Evolutionary conservation across 2,888 invertebrate genomes (phyloP).

Genomic region (Pyralis farinalis): DNA sequence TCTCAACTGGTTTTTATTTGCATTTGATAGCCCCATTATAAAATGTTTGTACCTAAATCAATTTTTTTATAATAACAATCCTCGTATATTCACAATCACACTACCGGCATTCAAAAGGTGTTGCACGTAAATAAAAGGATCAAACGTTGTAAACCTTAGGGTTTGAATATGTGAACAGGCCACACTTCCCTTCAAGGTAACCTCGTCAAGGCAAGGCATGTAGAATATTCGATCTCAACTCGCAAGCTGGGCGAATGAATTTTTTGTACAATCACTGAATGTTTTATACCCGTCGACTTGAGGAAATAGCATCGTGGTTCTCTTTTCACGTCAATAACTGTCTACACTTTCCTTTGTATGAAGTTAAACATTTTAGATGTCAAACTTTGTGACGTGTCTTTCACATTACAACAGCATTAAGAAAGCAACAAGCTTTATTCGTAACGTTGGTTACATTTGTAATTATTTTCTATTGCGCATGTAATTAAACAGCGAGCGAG

Average conservation of each 20-base stretch:
- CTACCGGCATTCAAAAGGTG: background rate
- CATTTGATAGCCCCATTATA: no score
- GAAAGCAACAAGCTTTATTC: no score
- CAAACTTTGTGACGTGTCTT: no score
- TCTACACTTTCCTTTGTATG: background rate
- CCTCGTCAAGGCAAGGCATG: conserved; percentile 22
- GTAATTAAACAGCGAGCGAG: no score
- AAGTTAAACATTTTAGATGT: no score
- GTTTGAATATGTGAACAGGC: conserved; percentile 15
- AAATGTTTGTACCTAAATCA: no score
- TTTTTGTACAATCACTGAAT: conserved; percentile 38
- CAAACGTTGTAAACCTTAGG: conserved; percentile 13
- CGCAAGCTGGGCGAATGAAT: conserved; percentile 33
- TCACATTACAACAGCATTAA: no score
- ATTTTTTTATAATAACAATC: no score
- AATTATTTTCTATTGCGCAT: no score
- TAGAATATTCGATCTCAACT: conserved; percentile 34
- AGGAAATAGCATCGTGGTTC: conserved; percentile 24
- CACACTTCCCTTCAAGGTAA: conserved; percentile 15
- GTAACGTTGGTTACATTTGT: no score
- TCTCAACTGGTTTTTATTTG: no score
- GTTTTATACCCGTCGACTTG: conserved; percentile 34
- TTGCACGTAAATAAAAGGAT: conserved; percentile 4
- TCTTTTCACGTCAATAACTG: background rate
- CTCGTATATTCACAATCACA: no score